Evolutionary conservation across 2,113 vertebrate genomes (phyloP), one percentile per base, ranked within the genome.

Genomic region (Potamarius usumacintae): DNA sequence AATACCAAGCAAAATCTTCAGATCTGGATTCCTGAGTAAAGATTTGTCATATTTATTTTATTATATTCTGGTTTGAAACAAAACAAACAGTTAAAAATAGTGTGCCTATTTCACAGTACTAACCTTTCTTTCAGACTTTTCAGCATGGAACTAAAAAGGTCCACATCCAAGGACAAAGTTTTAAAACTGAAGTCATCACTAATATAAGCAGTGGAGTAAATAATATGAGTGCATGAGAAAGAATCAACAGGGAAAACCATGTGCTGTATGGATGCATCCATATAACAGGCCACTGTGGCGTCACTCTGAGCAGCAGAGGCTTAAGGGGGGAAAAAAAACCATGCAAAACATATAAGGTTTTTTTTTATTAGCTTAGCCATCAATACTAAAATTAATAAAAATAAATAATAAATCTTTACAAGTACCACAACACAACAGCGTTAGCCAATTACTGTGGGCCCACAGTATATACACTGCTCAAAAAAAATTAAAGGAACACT

Each of bases 1-100:
- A 90, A 93, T 82, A 30, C 92, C 92, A 76, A 94, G 85, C 76
- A 93, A 78, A 34, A 89, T 92, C 62, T 92, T 93, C 65, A 93
- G 89, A 34, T 90, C 72, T 86, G 83, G 30, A 57, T 93, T 92
- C 48, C 92, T 95, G 81, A 25, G 60, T 78, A 82, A 69, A 78
- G 57, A 34, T 27, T 18, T 0, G 62, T 34, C 85, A 7, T 42
- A 27, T 85, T 85, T 11, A n/a, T 17, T 57, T 57, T 3, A 55
- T 55, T 57, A 8, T 80, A 15, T 27, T 80, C 7, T 15, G 11
- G 17, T 80, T 18, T 57, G 25, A 27, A 30, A 30, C 5, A 30
- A 30, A 27, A 27, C 14, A 42, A 72, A 72, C 42, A 20, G 20
- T 20, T 42, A 72, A 20, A 4, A 72, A 48, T 48, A 20, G 17